Evolutionary conservation across 2,888 invertebrate species (phyloP).

Genomic region (Folsomia candida): DNA sequence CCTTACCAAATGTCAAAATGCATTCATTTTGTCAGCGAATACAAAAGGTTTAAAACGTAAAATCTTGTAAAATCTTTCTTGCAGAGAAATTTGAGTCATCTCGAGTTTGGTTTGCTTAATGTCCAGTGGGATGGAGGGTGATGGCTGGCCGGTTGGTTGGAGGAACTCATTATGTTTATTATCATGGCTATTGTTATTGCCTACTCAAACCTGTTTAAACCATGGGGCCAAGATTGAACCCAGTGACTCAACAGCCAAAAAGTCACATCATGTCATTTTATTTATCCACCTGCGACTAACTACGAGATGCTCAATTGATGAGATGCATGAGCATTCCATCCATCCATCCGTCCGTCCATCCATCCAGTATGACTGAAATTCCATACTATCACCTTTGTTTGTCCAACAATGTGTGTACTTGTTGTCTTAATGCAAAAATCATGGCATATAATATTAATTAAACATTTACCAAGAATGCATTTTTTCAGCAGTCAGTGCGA

Average conservation of each 20-base stretch:
- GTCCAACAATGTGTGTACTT: too few relatives aligned
- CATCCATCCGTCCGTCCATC: not conserved
- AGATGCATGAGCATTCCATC: too few relatives aligned
- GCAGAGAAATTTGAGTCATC: too few relatives aligned
- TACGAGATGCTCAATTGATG: too few relatives aligned
- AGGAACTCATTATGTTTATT: conserved; percentile 7
- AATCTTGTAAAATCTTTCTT: too few relatives aligned
- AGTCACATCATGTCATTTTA: not conserved
- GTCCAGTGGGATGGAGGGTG: not conserved
- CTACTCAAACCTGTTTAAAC: conserved; percentile 6
- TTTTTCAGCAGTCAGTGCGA: not conserved
- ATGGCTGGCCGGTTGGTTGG: not conserved
- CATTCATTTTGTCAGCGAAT: too few relatives aligned
- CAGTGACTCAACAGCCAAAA: not conserved
- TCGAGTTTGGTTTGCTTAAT: too few relatives aligned
- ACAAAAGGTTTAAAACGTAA: too few relatives aligned
- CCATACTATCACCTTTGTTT: not conserved
- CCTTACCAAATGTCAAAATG: too few relatives aligned
- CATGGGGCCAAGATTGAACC: not conserved
- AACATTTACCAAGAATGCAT: not conserved
- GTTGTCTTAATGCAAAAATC: too few relatives aligned
- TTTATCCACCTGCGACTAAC: not conserved
- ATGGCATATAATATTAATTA: too few relatives aligned
- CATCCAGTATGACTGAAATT: not conserved
- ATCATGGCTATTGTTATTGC: conserved; percentile 2